These are phyloP conservation scores for Lanius collurio DNA, from an alignment of 2,113 vertebrate species.

Conservation along the genomic window DNA sequence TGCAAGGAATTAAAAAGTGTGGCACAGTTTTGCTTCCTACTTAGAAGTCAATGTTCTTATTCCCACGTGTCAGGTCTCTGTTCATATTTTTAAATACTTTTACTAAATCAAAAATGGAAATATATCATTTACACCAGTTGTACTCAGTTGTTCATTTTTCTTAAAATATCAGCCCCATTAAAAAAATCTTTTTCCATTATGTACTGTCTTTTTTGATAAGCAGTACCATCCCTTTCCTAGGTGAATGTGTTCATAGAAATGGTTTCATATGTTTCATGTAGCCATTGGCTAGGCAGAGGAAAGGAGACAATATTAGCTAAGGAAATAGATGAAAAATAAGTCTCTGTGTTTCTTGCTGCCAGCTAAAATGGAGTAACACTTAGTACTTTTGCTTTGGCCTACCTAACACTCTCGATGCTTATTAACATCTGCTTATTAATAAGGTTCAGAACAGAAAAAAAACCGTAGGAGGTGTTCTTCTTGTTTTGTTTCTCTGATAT, in stretches of 20 bases:
- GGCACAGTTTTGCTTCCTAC: not conserved
- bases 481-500: not conserved
- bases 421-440: not conserved
- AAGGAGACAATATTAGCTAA: not conserved
- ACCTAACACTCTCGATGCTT: not conserved
- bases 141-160: not conserved
- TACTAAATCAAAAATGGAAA: not conserved
- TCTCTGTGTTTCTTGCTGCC: not conserved
- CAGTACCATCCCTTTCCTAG: not conserved
- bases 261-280: not conserved
- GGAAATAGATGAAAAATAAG: not conserved
- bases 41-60: not conserved
- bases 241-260: not conserved
- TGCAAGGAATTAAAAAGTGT: not conserved
- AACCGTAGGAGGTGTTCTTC: not conserved
- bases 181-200: not conserved
- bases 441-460: not conserved
- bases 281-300: not conserved
- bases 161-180: not conserved
- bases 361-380: constrained; percentile 47
- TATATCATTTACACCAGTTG: not conserved
- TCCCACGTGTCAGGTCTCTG: not conserved
- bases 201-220: not conserved
- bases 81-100: not conserved
- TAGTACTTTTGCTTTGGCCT: not conserved